phyloP scores from a whole-genome alignment of 2,113 vertebrate genomes.

The Tonatia bakeri region DNA sequence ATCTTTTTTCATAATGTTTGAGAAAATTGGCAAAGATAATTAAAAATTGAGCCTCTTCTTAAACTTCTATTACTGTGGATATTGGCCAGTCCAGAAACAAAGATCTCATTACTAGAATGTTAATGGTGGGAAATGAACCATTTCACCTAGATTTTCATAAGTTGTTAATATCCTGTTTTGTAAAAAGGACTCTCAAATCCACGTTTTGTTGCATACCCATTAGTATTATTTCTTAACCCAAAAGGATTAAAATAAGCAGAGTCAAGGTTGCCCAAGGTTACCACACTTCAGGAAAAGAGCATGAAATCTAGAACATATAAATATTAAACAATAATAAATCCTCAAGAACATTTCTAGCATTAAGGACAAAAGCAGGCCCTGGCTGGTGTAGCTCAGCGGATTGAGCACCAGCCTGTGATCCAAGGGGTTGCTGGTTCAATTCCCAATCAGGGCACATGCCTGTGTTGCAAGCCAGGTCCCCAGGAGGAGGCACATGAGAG shows the following conservation, averaged over 20 bases:
- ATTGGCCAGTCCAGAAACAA: slow-evolving; percentile 5
- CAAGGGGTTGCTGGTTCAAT: no score
- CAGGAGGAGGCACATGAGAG: no score
- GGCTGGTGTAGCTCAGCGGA: no score
- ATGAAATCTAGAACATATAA: not conserved
- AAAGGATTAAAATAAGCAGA: slow-evolving; percentile 17
- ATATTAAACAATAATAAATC: slow-evolving; percentile 20
- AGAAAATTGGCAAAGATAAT: slow-evolving; percentile 1
- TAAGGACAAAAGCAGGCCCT: not conserved
- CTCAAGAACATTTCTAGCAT: not conserved
- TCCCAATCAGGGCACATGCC: no score
- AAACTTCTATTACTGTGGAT: not conserved
- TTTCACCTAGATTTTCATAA: slow-evolving; percentile 38
- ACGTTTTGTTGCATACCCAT: slow-evolving; percentile 15
- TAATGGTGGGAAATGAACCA: slow-evolving; percentile 18
- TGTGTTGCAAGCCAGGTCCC: no score
- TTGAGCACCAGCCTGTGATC: no score
- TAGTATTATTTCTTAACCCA: not conserved
- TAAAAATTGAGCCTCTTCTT: not conserved
- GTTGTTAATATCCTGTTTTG: accelerated
- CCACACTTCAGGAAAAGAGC: not conserved
- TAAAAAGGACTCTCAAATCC: not conserved
- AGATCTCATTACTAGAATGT: not conserved
- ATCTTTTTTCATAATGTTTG: not conserved
- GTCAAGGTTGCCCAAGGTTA: slow-evolving; percentile 21